Conservation (phyloP, 2,888 invertebrate genomes). For the Pedicia rivosa region DNA sequence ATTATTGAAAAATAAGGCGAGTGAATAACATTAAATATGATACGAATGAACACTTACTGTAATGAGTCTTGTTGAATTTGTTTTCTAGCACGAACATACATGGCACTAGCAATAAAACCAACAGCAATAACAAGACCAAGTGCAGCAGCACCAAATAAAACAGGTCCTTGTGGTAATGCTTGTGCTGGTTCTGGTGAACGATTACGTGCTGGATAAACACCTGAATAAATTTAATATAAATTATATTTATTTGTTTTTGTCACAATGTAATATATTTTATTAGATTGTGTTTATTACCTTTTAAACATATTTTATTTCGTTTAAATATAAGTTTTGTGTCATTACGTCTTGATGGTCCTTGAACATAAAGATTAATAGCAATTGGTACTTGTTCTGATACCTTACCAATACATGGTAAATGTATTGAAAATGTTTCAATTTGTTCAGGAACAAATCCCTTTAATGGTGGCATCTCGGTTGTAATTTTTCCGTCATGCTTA, state of each 20-base stretch:
- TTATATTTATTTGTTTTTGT: too few relatives aligned
- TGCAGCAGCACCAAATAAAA: slow-evolving; percentile 65
- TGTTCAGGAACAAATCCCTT: slow-evolving; percentile 63
- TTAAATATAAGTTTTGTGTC: slow-evolving; percentile 60
- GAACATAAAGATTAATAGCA: slow-evolving; percentile 65
- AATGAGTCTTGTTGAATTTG: slow-evolving; percentile 29
- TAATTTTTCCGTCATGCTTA: too few relatives aligned
- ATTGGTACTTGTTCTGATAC: slow-evolving; percentile 70
- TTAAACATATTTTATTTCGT: slow-evolving; percentile 74
- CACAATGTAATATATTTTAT: too few relatives aligned
- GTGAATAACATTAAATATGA: too few relatives aligned
- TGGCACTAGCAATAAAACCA: slow-evolving; percentile 28
- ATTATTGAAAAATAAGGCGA: too few relatives aligned
- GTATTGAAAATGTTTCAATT: slow-evolving; percentile 61
- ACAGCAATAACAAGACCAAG: slow-evolving; percentile 35
- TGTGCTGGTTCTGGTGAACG: slow-evolving; percentile 44
- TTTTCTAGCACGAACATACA: slow-evolving; percentile 30
- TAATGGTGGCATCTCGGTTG: too few relatives aligned
- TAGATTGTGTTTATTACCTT: slow-evolving; percentile 36
- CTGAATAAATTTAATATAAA: slow-evolving; percentile 14
- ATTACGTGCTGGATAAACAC: slow-evolving; percentile 32
- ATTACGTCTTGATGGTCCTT: slow-evolving; percentile 52
- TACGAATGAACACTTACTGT: too few relatives aligned
- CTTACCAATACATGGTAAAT: slow-evolving; percentile 67
- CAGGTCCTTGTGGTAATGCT: slow-evolving; percentile 44